Conservation (phyloP, 2,113 vertebrate genomes). For the Hystrix brachyura region DNA sequence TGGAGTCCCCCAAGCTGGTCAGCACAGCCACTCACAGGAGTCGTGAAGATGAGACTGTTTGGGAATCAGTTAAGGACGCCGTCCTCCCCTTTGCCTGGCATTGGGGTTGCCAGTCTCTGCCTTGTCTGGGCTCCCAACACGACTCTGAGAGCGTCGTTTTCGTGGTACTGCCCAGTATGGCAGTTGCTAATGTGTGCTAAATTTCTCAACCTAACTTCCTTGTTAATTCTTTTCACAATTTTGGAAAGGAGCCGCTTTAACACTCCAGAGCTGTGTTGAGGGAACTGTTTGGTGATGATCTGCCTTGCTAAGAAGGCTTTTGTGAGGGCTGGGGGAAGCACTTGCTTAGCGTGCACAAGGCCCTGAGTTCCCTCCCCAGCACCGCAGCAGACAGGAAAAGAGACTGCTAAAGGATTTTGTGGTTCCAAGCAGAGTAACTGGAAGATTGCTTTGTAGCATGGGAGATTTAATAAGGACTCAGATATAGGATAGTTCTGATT, state of each 20-base stretch:
- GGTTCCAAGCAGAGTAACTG: constrained; percentile 13
- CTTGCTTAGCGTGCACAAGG: background rate
- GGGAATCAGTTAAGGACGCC: background rate
- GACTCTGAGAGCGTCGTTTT: background rate
- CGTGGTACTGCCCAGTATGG: background rate
- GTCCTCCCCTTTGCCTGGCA: too few species aligned
- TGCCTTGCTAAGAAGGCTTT: background rate
- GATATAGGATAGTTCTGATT: background rate
- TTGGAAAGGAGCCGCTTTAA: background rate
- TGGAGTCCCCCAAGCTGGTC: background rate
- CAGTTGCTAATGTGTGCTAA: background rate
- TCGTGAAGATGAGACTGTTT: background rate
- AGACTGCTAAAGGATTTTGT: background rate
- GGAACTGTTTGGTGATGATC: background rate
- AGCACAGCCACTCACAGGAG: background rate
- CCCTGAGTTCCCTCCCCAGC: background rate
- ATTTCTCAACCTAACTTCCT: constrained; percentile 8
- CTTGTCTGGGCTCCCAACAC: background rate
- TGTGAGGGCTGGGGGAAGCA: background rate
- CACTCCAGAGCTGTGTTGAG: background rate
- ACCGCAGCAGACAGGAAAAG: background rate
- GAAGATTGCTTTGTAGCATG: constrained; percentile 51
- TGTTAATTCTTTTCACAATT: constrained; percentile 19
- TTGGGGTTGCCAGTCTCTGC: background rate
- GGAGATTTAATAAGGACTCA: background rate